Evolutionary conservation across 2,888 invertebrate genomes (phyloP).

Genomic region (Eupithecia subfuscata): DNA sequence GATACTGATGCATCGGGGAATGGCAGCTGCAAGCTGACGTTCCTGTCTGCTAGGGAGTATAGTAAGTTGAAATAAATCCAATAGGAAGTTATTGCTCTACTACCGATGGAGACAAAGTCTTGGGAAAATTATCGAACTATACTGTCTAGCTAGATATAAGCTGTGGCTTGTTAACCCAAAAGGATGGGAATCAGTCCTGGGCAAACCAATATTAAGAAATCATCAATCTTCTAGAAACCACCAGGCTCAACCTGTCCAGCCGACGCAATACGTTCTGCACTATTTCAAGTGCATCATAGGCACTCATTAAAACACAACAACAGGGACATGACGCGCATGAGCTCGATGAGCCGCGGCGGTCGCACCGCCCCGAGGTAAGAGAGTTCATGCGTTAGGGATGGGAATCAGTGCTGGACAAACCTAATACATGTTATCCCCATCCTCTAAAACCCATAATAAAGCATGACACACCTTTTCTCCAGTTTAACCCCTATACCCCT

Average conservation of each 20-base stretch:
- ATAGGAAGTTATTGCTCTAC: not conserved
- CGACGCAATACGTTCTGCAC: not conserved
- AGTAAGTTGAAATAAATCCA: conserved; percentile 66
- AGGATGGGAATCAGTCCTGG: not conserved
- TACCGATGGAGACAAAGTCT: not conserved
- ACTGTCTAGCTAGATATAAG: too few relatives aligned
- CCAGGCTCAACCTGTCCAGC: not conserved
- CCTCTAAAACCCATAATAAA: not conserved
- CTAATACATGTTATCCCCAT: not conserved
- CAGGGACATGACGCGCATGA: not conserved
- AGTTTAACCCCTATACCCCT: not conserved
- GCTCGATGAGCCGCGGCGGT: too few relatives aligned
- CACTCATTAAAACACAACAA: not conserved
- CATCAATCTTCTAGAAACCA: not conserved
- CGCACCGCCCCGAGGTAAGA: not conserved
- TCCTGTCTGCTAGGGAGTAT: conserved; percentile 84
- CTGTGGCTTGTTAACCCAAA: not conserved
- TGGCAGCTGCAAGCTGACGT: conserved; percentile 79
- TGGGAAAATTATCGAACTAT: too few relatives aligned
- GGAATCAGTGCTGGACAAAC: not conserved
- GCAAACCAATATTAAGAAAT: not conserved
- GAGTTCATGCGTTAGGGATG: not conserved
- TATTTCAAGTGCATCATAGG: not conserved
- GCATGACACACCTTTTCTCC: not conserved
- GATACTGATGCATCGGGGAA: conserved; percentile 54